These are phyloP conservation scores for Enteromius radiatus DNA, from an alignment of 2,797 vertebrate species.

Conservation along the genomic window DNA sequence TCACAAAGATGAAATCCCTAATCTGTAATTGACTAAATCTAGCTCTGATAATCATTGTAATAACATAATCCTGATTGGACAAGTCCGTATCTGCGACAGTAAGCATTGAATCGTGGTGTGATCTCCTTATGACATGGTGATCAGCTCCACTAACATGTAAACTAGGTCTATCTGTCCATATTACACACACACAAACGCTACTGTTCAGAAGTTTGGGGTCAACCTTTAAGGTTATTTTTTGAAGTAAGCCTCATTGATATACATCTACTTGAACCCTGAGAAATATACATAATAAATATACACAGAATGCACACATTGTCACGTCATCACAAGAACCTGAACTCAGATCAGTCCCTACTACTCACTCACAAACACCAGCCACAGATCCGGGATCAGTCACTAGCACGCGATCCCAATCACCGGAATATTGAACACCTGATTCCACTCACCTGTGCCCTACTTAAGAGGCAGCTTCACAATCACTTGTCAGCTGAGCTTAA, in stretches of 20 bases:
- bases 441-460: too few relatives aligned
- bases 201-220: background rate
- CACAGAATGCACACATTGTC: too few relatives aligned
- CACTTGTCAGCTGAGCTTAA: too few relatives aligned
- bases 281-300: too few relatives aligned
- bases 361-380: too few relatives aligned
- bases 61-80: constrained; percentile 33
- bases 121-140: constrained; percentile 8
- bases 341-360: too few relatives aligned
- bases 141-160: background rate
- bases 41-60: constrained; percentile 14
- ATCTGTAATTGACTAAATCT: constrained; percentile 18
- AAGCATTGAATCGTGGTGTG: background rate
- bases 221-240: background rate
- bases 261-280: too few relatives aligned
- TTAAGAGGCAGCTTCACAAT: too few relatives aligned
- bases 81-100: background rate
- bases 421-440: too few relatives aligned
- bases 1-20: constrained; percentile 12
- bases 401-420: too few relatives aligned
- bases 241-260: background rate
- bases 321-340: too few relatives aligned
- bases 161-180: background rate
- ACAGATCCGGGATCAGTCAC: too few relatives aligned
- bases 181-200: background rate